These are phyloP conservation scores for Phenacoccus solenopsis DNA, from an alignment of 1,140 invertebrate genomes.

Conservation along the genomic window DNA sequence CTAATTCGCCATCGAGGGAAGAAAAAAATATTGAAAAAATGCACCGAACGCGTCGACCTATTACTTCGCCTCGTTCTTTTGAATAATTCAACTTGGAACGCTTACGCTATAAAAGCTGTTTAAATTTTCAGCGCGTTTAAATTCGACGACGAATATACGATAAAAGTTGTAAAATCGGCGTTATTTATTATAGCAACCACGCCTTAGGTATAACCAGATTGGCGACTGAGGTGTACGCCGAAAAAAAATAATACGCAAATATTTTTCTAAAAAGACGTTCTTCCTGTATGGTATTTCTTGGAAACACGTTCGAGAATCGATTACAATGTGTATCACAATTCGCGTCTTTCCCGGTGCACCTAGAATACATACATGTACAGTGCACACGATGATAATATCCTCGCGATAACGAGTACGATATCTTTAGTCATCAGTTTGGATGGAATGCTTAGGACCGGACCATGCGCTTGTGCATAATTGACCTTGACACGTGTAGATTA, in stretches of 20 bases:
- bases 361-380: background rate
- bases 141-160: background rate
- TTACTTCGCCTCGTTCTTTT: background rate
- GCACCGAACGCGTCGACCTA: background rate
- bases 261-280: too few species aligned
- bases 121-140: background rate
- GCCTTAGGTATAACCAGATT: background rate
- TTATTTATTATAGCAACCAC: too few species aligned
- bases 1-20: background rate
- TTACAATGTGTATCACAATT: too few species aligned
- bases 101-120: background rate
- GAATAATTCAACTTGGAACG: background rate
- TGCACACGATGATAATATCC: background rate
- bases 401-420: background rate
- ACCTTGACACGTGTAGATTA: conserved; percentile 16
- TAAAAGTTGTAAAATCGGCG: background rate
- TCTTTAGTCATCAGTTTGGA: conserved; percentile 13
- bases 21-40: background rate
- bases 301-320: too few species aligned
- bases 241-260: too few species aligned
- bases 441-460: background rate
- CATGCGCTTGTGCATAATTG: background rate
- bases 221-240: too few species aligned
- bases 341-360: background rate
- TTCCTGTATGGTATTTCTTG: too few species aligned